Conservation (phyloP, 2,113 vertebrate genomes). For the Pygoscelis antarcticus region DNA sequence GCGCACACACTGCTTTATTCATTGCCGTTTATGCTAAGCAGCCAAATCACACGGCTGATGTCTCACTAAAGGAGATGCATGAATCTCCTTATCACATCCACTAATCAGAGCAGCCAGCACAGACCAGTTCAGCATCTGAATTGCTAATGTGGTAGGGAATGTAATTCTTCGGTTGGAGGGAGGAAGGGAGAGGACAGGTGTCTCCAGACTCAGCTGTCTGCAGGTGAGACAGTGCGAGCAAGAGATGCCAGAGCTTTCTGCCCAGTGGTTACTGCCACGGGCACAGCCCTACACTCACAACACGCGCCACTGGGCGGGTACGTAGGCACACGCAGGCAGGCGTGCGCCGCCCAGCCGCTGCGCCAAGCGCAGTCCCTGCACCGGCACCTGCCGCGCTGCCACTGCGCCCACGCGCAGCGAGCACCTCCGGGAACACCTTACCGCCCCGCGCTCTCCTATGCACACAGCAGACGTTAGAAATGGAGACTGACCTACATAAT, state of each 20-base stretch:
- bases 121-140: constrained; percentile 17
- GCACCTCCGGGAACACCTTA: background rate
- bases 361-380: background rate
- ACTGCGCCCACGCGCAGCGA: background rate
- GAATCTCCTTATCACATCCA: background rate
- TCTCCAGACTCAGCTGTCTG: background rate
- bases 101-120: constrained; percentile 28
- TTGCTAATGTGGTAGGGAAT: background rate
- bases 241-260: background rate
- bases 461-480: background rate
- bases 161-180: background rate
- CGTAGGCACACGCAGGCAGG: too few relatives aligned
- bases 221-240: background rate
- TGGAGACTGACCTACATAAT: constrained; percentile 6
- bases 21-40: background rate
- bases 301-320: fast-evolving
- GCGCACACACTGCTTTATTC: background rate
- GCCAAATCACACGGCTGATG: background rate
- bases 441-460: background rate
- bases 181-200: background rate
- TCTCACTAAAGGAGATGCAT: background rate
- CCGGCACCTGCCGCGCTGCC: background rate
- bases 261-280: fast-evolving
- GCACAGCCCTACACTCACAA: background rate
- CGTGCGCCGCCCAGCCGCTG: too few relatives aligned